These are phyloP conservation scores for Mesembrinibis cayennensis DNA, from an alignment of 2,113 vertebrate genomes.

Conservation along the genomic window DNA sequence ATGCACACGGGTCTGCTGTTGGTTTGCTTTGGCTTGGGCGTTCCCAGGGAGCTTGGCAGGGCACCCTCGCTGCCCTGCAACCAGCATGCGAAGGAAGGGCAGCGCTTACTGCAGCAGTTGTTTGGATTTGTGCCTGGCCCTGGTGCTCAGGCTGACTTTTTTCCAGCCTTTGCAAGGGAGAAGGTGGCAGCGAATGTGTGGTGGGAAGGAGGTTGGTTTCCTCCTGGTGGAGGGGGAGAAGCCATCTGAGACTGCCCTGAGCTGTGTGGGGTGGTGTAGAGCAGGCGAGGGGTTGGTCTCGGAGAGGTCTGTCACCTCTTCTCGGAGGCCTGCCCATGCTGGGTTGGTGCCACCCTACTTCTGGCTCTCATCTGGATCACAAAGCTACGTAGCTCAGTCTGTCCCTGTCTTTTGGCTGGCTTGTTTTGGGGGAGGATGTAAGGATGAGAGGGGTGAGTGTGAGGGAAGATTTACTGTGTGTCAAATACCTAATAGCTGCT, in stretches of 20 bases:
- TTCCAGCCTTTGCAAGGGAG: background rate
- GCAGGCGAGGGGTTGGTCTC: rapidly evolving
- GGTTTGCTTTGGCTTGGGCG: background rate
- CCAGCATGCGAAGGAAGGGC: rapidly evolving
- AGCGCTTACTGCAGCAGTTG: background rate
- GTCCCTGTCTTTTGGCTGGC: background rate
- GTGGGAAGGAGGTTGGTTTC: background rate
- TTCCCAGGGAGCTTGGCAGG: background rate
- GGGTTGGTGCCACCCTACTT: background rate
- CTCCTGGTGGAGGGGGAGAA: background rate
- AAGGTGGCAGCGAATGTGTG: background rate
- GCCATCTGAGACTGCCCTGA: background rate
- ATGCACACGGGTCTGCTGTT: rapidly evolving
- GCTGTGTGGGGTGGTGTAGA: rapidly evolving
- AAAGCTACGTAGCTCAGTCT: background rate
- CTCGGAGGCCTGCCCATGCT: background rate
- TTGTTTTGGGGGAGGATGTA: background rate
- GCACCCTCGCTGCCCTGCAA: background rate
- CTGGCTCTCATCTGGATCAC: background rate
- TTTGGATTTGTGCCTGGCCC: background rate
- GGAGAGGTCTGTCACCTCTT: background rate
- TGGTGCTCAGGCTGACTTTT: background rate
- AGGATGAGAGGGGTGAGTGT: background rate
- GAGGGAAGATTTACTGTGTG: background rate
- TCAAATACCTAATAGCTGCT: background rate